Base-by-base conservation (phyloP, 2,113 vertebrate genomes). In the Nanorana parkeri region DNA sequence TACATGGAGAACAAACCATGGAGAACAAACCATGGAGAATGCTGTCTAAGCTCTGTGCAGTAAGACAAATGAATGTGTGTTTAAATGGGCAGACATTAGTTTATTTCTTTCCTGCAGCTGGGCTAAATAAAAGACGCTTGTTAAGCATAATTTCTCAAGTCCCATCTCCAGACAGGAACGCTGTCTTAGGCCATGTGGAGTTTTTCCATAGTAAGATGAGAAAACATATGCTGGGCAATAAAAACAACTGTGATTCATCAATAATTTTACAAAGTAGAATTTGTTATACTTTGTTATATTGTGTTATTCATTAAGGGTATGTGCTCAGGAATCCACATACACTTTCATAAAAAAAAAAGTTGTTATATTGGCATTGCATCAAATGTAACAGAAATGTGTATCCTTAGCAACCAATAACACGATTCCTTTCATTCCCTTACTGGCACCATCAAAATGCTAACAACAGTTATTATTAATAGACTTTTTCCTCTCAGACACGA, bases 101-200 rank as follows among this genome's bases (percentile, higher is more conserved):
- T 78, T 16, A 2, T 20, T 56, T 68, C 17, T 52, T 78, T 13
- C 28, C 19, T 56, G 52, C 77, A 68, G 64, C 77, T 68, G 77
- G 28, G 36, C 47, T 28, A 11, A 78, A 68, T 68, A 78, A 78
- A 68, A 78, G n/a, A 41, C 15, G n/a, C 64, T 55, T 56, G 51
- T 78, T 68, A 78, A 78, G 77, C 65, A 78, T 54, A 52, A 51
- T 68, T 68, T 78, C 29, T 68, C 3, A 54, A 67, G 20, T 19
- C 21, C 54, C 19, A 32, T 32, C 64, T 66, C 20, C 52, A 32
- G 28, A 56, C 26, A 68, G 66, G 16, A 68, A 58, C 55, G 65
- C 52, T 56, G 77, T 54, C 17, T 78, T 21, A 54, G 24, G 32
- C 26, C 36, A 55, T 32, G 76, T 20, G 55, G 54, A 54, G 67